Evolutionary conservation across 1,140 invertebrate species (phyloP).

Genomic region (Drosophila rhopaloa): DNA sequence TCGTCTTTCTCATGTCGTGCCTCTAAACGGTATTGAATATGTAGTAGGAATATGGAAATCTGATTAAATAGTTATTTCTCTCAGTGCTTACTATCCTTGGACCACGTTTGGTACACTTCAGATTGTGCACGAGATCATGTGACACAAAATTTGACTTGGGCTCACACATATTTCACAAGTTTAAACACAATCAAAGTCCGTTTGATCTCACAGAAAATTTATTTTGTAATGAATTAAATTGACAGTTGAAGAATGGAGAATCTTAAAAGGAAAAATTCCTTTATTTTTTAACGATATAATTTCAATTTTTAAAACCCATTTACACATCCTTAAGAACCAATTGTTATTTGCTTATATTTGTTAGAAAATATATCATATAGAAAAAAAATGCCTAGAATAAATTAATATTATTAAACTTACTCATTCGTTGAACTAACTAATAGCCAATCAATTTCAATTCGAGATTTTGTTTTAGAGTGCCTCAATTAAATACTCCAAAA

Average conservation of each 20-base stretch:
- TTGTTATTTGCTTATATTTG: too few relatives aligned
- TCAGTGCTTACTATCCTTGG: constrained; percentile 15
- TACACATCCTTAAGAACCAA: too few relatives aligned
- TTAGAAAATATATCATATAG: too few relatives aligned
- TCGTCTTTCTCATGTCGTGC: constrained; percentile 9
- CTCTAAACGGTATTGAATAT: constrained; percentile 2
- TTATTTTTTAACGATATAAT: not conserved
- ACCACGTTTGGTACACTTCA: constrained; percentile 4
- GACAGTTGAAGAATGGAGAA: not conserved
- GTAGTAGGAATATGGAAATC: not conserved
- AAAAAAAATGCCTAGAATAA: too few relatives aligned
- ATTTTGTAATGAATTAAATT: not conserved
- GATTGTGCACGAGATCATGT: constrained; percentile 50
- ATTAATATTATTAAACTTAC: too few relatives aligned
- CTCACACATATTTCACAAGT: constrained; percentile 40
- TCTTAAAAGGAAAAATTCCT: not conserved
- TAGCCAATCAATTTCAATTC: not conserved
- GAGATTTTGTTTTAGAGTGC: not conserved
- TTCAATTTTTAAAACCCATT: too few relatives aligned
- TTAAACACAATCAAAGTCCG: not conserved
- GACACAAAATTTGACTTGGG: constrained; percentile 43
- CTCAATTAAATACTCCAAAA: not conserved
- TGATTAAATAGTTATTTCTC: not conserved
- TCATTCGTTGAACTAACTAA: too few relatives aligned
- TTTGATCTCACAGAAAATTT: constrained; percentile 26